Evolutionary conservation across 53 echinoderm and acorn worm species (phyloP).

Genomic region (Antedon mediterranea): DNA sequence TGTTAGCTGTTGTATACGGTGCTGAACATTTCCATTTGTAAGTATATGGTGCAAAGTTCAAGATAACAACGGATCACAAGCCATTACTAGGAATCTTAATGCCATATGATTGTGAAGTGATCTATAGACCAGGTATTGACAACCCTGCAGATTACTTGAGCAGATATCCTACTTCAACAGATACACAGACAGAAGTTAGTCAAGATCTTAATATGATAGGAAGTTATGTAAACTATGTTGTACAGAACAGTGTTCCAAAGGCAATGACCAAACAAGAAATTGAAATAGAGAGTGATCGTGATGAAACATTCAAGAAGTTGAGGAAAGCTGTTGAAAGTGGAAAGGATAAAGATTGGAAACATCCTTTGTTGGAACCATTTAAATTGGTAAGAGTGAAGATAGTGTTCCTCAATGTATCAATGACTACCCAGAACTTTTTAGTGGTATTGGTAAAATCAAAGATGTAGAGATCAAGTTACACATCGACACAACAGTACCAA

Average conservation of each 20-base stretch:
- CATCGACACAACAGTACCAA: too few relatives aligned
- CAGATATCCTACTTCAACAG: constrained; percentile 12
- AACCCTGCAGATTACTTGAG: constrained; percentile 59
- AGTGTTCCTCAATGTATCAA: too few relatives aligned
- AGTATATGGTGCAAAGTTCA: constrained; percentile 4
- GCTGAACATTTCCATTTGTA: neutral
- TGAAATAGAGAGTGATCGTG: constrained; percentile 7
- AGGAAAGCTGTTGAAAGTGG: constrained; percentile 6
- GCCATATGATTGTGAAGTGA: constrained; percentile 40
- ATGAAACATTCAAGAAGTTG: constrained; percentile 13
- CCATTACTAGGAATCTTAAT: constrained; percentile 7
- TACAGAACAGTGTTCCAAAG: constrained; percentile 35
- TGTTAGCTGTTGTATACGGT: too few relatives aligned
- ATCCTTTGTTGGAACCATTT: constrained; percentile 2
- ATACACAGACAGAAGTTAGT: neutral
- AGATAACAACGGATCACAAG: neutral
- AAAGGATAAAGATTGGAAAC: constrained; percentile 9
- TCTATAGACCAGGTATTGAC: constrained; percentile 38
- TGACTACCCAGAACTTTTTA: too few relatives aligned
- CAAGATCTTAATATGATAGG: neutral
- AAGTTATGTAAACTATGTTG: constrained; percentile 6
- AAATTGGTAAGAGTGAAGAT: too few relatives aligned
- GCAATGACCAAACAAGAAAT: constrained; percentile 37
- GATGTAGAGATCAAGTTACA: too few relatives aligned
- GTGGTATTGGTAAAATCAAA: too few relatives aligned